Evolutionary conservation across 1,140 invertebrate species (phyloP).

Genomic region (Saccostrea cuccullata): DNA sequence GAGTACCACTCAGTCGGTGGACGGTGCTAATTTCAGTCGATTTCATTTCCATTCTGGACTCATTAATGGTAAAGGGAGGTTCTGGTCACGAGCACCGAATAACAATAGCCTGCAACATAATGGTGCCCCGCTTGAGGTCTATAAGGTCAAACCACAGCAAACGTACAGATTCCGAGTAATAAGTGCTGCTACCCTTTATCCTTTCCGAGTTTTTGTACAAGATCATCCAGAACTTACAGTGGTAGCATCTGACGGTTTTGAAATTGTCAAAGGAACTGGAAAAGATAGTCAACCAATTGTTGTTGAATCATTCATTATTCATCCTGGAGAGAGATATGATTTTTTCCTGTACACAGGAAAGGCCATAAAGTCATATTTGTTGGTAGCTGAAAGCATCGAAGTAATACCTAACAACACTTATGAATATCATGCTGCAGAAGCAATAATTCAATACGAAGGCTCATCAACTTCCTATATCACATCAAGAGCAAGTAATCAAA

Average conservation of each 20-base stretch:
- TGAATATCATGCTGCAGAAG: slow-evolving; percentile 80
- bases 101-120: slow-evolving; percentile 77
- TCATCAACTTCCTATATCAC: neutral
- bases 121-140: slow-evolving; percentile 56
- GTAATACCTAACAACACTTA: neutral
- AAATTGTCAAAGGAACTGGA: neutral
- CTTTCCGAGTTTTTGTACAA: slow-evolving; percentile 85
- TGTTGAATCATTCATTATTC: slow-evolving; percentile 71
- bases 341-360: slow-evolving; percentile 85
- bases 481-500: slow-evolving; percentile 12
- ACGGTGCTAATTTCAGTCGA: slow-evolving; percentile 50
- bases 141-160: slow-evolving; percentile 47
- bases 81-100: slow-evolving; percentile 26
- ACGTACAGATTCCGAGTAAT: slow-evolving; percentile 66
- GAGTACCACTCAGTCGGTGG: neutral
- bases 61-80: slow-evolving; percentile 59
- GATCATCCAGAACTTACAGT: slow-evolving; percentile 86
- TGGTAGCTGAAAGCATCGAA: slow-evolving; percentile 80
- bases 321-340: slow-evolving; percentile 89
- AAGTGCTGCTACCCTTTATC: slow-evolving; percentile 65
- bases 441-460: slow-evolving; percentile 85
- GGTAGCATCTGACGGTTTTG: slow-evolving; percentile 89
- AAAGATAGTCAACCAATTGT: slow-evolving; percentile 84
- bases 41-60: slow-evolving; percentile 57
- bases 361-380: neutral